Conservation (phyloP, 2,888 invertebrate genomes). For the Arge pagana region DNA sequence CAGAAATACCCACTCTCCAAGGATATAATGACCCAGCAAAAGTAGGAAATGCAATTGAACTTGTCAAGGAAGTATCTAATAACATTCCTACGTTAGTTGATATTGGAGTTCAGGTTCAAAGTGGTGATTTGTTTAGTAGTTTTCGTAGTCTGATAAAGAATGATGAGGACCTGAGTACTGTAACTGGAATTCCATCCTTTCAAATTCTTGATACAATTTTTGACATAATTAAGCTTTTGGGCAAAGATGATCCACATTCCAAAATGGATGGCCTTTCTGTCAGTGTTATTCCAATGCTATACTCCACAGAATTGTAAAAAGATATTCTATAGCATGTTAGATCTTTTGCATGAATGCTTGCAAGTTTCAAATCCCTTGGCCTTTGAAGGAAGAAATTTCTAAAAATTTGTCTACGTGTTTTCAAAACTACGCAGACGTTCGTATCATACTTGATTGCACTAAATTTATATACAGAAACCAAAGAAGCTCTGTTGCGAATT, state of each 20-base stretch:
- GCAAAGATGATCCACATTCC: not conserved
- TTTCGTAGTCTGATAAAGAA: conserved; percentile 14
- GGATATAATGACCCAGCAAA: no score
- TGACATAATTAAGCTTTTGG: conserved; percentile 1
- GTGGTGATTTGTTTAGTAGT: conserved; percentile 1
- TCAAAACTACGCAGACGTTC: conserved; percentile 9
- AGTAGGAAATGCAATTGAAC: not conserved
- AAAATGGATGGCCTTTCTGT: conserved; percentile 9
- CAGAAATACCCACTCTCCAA: no score
- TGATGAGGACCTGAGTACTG: conserved; percentile 12
- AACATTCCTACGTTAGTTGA: not conserved
- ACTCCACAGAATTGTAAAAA: conserved; percentile 20
- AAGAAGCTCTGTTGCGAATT: conserved; percentile 33
- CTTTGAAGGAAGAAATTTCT: conserved; percentile 15
- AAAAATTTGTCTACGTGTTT: conserved; percentile 19
- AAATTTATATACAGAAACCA: conserved; percentile 34
- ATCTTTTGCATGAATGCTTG: not conserved
- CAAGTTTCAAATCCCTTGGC: conserved; percentile 25
- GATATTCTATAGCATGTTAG: conserved; percentile 6
- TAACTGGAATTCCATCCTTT: conserved; percentile 13
- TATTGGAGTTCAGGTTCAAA: conserved; percentile 15
- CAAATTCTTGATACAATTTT: conserved; percentile 7
- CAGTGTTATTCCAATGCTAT: conserved; percentile 16
- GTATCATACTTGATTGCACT: conserved; percentile 39
- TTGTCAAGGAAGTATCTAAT: not conserved